Evolutionary conservation across 2,888 invertebrate species (phyloP).

Genomic region (Thereva unica): DNA sequence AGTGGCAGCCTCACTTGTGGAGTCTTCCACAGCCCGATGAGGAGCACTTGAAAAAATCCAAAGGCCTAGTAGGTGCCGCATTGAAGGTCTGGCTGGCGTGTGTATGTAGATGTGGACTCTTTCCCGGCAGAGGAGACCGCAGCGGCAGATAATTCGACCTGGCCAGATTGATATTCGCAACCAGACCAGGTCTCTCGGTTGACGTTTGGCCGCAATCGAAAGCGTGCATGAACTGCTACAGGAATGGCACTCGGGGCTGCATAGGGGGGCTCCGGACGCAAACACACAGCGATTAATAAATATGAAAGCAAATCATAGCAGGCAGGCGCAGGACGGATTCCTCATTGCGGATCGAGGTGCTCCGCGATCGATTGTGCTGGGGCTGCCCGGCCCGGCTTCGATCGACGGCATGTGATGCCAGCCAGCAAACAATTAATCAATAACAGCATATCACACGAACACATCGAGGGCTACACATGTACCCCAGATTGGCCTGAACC

Average conservation of each 20-base stretch:
- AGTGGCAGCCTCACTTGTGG: slow-evolving; percentile 6
- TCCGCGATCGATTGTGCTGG: not conserved
- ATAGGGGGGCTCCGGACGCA: slow-evolving; percentile 13
- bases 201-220: slow-evolving; percentile 13
- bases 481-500: not conserved
- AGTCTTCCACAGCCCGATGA: not conserved
- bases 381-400: slow-evolving; percentile 7
- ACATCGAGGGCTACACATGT: slow-evolving; percentile 30
- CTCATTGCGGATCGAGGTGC: not conserved
- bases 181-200: slow-evolving; percentile 13
- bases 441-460: slow-evolving; percentile 28
- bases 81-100: not conserved
- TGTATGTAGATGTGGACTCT: slow-evolving; percentile 17
- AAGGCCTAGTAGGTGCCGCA: not conserved
- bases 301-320: slow-evolving; percentile 14
- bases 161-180: slow-evolving; percentile 26
- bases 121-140: slow-evolving; percentile 17
- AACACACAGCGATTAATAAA: slow-evolving; percentile 31
- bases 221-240: slow-evolving; percentile 3
- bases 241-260: slow-evolving; percentile 18
- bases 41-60: not conserved
- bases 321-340: not conserved
- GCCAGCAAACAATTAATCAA: slow-evolving; percentile 36
- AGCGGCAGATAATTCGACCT: slow-evolving; percentile 10
- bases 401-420: slow-evolving; percentile 35